phyloP scores from a whole-genome alignment of 2,888 invertebrate genomes.

The Eilema depressum region DNA sequence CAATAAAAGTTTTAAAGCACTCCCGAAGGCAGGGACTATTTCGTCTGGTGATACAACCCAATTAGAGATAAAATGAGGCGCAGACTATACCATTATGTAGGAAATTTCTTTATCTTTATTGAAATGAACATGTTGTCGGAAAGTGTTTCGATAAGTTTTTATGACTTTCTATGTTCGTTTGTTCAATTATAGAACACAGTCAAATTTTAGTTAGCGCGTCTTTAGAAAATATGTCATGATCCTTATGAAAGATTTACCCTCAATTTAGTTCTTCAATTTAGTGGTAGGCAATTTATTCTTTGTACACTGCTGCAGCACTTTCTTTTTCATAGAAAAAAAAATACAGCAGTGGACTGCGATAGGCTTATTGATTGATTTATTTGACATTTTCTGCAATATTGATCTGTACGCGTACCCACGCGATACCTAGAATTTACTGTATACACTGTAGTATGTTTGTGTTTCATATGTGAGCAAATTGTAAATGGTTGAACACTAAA shows the following conservation, averaged over 20 bases:
- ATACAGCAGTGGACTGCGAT: no score
- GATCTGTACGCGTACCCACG: no score
- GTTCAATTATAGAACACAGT: constrained; percentile 26
- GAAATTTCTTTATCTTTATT: constrained; percentile 61
- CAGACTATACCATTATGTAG: constrained; percentile 55
- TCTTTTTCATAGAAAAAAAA: no score
- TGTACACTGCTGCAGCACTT: no score
- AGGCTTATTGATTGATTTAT: no score
- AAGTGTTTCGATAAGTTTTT: constrained; percentile 45
- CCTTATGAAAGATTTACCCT: no score
- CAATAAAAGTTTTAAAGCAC: constrained; percentile 38
- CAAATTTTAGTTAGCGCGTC: not conserved
- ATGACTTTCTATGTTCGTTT: constrained; percentile 26
- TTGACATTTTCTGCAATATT: no score
- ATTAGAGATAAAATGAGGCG: constrained; percentile 60
- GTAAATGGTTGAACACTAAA: not conserved
- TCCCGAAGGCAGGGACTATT: constrained; percentile 46
- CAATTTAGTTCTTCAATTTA: no score
- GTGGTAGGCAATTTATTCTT: no score
- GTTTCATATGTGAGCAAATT: not conserved
- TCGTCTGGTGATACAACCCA: constrained; percentile 53
- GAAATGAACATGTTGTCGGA: constrained; percentile 54
- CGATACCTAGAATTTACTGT: no score
- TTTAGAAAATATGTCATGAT: not conserved
- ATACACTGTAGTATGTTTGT: no score